Base-by-base conservation (phyloP, 1,140 invertebrate species). In the Drosophila ficusphila region DNA sequence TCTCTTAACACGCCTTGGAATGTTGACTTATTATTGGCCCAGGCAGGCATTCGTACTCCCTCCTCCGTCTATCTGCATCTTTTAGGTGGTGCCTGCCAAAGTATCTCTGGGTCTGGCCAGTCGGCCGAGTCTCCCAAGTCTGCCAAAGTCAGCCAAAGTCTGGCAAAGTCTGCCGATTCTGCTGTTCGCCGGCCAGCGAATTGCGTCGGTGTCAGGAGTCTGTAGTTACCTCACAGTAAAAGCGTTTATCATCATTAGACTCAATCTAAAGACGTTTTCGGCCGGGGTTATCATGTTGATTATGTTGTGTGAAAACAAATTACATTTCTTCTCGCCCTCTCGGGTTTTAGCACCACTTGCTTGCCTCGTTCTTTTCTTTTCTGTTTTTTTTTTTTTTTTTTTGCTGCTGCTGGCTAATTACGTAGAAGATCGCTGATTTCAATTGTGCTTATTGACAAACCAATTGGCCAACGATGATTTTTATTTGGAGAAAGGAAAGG, bases 251-350 rank as follows among this genome's bases (percentile, higher is more conserved):
- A 90, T 90, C 89, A 90, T 90, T 90, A 90, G 90, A 90, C 89
- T 90, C 89, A 90, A 90, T 90, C 90, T 90, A 90, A 90, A 90
- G 89, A 90, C 81, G 85, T 89, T 90, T 90, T 77, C 60, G 83
- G 78, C 52, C 54, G 71, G 81, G 82, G 86, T 90, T 90, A 90
- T 90, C 89, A 90, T 88, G 85, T 90, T 90, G 89, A 90, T 90
- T 90, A 90, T 90, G 89, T 90, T 90, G 89, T 90, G 89, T 90
- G 89, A 90, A 90, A 90, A 90, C 89, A 90, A 90, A 90, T 90
- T 90, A 90, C 89, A 88, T 90, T 90, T 88, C 89, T 64, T 67
- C 60, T 39, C 29, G 73, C 70, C 60, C 57, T 52, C 70, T 62
- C 70, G 51, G 56, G 64, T 68, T 64, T 86, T 86, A 88, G 67